These are phyloP conservation scores for Goniozus legneri DNA, from an alignment of 1,140 invertebrate genomes.

Conservation along the genomic window DNA sequence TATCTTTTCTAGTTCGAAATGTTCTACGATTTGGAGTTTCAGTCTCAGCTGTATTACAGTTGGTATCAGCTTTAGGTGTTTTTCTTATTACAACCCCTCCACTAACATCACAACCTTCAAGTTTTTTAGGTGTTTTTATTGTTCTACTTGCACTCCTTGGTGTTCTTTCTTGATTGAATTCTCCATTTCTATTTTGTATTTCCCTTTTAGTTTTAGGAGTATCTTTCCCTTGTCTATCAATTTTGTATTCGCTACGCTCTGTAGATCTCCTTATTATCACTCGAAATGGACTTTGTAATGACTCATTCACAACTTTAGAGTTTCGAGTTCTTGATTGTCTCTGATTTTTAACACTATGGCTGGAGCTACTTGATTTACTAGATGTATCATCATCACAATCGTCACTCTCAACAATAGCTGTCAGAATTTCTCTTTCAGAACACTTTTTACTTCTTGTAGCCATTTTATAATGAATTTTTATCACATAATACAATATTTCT, in stretches of 20 bases:
- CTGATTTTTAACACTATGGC: no score
- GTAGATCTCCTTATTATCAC: conserved; percentile 29
- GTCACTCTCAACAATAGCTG: no score
- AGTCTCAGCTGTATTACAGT: neutral
- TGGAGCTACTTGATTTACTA: no score
- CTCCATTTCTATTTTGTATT: neutral
- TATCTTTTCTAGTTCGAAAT: neutral
- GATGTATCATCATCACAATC: no score
- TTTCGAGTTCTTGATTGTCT: no score
- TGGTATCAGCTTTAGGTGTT: neutral
- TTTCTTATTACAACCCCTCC: neutral
- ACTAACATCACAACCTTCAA: conserved; percentile 8
- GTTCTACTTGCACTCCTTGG: neutral
- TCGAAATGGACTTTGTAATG: conserved; percentile 14
- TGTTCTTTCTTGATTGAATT: neutral
- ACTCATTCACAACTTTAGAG: no score
- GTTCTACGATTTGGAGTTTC: neutral
- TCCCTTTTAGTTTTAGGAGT: neutral
- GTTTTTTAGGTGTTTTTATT: conserved; percentile 10
- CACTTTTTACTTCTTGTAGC: neutral
- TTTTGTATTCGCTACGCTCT: conserved; percentile 32
- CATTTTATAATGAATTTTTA: neutral
- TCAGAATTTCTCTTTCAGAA: no score
- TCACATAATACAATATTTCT: neutral
- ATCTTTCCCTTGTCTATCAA: conserved; percentile 10